A percentile compares a stretch with the other conserved stretches of the same genome.
Evolutionary conservation across 1,140 invertebrate genomes (phyloP).

Genomic region (Babylonia areolata): DNA sequence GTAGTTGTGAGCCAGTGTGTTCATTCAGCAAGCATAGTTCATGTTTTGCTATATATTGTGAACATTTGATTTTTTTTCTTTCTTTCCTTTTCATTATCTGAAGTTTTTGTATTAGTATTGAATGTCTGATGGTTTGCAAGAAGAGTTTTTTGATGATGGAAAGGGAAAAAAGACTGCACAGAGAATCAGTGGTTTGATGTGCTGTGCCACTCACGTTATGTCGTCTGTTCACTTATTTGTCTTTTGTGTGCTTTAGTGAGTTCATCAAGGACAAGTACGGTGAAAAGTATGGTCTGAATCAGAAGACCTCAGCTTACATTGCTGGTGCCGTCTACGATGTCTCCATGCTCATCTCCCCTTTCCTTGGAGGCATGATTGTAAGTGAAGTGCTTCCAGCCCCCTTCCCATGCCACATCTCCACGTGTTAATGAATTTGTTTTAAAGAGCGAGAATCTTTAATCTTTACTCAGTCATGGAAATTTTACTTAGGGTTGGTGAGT

Average conservation of each 20-base stretch:
- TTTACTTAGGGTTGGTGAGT: not conserved
- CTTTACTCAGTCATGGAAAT: not conserved
- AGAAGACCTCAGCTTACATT: constrained; percentile 70
- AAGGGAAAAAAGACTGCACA: too few species aligned
- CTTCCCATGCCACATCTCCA: too few species aligned
- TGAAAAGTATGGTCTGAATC: constrained; percentile 60
- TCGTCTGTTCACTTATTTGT: not conserved
- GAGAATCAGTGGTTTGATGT: too few species aligned
- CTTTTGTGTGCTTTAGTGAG: constrained; percentile 63
- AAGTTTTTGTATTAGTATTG: too few species aligned
- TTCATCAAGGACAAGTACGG: constrained; percentile 75
- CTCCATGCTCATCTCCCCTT: constrained; percentile 76
- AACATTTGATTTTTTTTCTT: too few species aligned
- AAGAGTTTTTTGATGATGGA: too few species aligned
- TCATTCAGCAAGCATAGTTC: too few species aligned
- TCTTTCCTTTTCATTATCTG: too few species aligned
- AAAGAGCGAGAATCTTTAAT: not conserved
- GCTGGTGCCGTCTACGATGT: constrained; percentile 77
- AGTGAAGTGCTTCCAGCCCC: constrained; percentile 50
- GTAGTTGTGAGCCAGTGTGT: too few species aligned
- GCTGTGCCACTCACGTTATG: too few species aligned
- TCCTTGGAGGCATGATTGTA: constrained; percentile 76
- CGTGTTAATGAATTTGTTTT: not conserved
- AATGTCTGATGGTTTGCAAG: too few species aligned
- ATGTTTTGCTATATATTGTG: too few species aligned